Conservation (phyloP, 2,797 vertebrate genomes). For the Gallinago nigripennis region DNA sequence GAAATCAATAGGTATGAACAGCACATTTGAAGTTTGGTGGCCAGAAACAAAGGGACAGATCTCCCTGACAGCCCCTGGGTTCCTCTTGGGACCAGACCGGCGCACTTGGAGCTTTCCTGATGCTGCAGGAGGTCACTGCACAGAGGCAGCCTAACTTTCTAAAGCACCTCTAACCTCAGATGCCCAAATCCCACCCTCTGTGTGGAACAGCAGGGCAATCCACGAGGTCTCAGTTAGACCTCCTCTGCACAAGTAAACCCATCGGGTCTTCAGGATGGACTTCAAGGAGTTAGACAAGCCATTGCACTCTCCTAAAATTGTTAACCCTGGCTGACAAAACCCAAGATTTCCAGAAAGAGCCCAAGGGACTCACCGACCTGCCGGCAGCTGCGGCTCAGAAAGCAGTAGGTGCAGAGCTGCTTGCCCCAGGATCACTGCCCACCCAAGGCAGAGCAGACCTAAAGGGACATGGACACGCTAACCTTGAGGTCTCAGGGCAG, state of each 20-base stretch:
- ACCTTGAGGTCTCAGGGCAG: neutral
- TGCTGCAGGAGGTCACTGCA: neutral
- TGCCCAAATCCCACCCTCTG: neutral
- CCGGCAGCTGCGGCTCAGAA: rapidly evolving
- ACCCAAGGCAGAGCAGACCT: neutral
- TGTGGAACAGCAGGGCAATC: neutral
- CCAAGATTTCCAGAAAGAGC: neutral
- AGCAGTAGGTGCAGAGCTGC: neutral
- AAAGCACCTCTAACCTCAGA: neutral
- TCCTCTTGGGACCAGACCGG: neutral
- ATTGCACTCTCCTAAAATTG: neutral
- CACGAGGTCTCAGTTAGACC: neutral
- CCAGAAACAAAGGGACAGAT: conserved; percentile 1
- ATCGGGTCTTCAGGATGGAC: neutral
- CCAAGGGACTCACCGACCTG: neutral
- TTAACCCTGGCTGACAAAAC: neutral
- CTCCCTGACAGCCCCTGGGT: neutral
- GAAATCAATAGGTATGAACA: conserved; percentile 30
- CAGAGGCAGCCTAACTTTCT: neutral
- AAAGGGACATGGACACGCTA: rapidly evolving
- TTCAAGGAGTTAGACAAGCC: neutral
- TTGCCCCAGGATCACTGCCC: neutral
- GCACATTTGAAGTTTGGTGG: conserved; percentile 28
- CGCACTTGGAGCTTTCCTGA: neutral
- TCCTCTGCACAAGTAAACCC: neutral